Conservation (phyloP, 2,888 invertebrate species). For the Caradrina clavipalpis region DNA sequence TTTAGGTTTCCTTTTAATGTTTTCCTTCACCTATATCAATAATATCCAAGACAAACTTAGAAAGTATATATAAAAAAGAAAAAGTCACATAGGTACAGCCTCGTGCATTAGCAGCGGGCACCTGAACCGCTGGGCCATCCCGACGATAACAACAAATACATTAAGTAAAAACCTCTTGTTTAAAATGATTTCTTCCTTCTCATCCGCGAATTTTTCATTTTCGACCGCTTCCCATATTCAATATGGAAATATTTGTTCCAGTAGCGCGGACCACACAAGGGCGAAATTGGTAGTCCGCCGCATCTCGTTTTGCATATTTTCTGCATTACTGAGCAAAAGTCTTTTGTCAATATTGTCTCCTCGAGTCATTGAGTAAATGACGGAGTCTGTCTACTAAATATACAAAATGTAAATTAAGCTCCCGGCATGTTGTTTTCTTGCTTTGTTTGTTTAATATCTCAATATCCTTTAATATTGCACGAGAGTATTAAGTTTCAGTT, state of each 20-base stretch:
- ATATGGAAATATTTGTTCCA: slow-evolving; percentile 74
- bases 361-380: slow-evolving; percentile 82
- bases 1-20: too few species aligned
- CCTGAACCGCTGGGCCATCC: too few species aligned
- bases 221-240: slow-evolving; percentile 67
- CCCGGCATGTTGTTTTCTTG: slow-evolving; percentile 64
- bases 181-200: slow-evolving; percentile 60
- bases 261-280: slow-evolving; percentile 82
- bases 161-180: slow-evolving; percentile 28
- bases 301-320: slow-evolving; percentile 87
- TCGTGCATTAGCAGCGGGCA: too few species aligned
- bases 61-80: too few species aligned
- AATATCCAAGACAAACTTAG: too few species aligned
- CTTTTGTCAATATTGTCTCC: slow-evolving; percentile 88
- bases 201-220: slow-evolving; percentile 67
- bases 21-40: too few species aligned
- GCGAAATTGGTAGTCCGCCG: slow-evolving; percentile 75
- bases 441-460: slow-evolving; percentile 68
- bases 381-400: slow-evolving; percentile 73
- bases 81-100: too few species aligned
- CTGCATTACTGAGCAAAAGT: slow-evolving; percentile 84
- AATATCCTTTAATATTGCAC: slow-evolving; percentile 67
- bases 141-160: slow-evolving; percentile 10
- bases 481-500: slow-evolving; percentile 67
- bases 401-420: slow-evolving; percentile 77